These are phyloP conservation scores for Falco punctatus DNA, from an alignment of 2,113 vertebrate species.

Conservation along the genomic window DNA sequence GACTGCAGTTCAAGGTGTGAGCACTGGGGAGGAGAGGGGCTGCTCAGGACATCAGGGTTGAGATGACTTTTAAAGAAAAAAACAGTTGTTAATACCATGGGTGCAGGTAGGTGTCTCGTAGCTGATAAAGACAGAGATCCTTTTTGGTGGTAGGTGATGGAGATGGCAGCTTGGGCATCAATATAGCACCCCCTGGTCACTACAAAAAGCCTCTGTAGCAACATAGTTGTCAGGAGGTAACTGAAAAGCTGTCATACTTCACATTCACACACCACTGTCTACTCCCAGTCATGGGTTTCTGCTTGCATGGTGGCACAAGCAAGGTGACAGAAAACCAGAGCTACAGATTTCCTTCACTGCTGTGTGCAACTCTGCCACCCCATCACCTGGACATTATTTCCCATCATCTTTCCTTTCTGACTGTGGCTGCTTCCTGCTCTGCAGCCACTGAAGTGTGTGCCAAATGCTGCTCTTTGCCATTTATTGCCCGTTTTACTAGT, in stretches of 20 bases:
- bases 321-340: background rate
- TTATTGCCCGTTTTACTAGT: background rate
- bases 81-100: background rate
- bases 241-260: background rate
- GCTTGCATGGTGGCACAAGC: background rate
- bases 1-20: background rate
- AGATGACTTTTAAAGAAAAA: background rate
- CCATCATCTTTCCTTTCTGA: background rate
- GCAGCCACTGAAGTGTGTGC: background rate
- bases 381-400: accelerated
- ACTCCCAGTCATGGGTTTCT: background rate
- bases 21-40: background rate
- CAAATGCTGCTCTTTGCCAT: background rate
- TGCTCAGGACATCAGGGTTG: background rate
- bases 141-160: background rate
- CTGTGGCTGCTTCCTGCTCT: background rate
- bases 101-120: background rate
- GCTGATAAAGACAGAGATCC: background rate
- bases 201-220: background rate
- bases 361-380: background rate
- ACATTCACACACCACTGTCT: background rate
- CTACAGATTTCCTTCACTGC: background rate
- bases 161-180: background rate
- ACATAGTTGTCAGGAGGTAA: background rate
- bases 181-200: background rate